These are phyloP conservation scores for Catharus bicknelli DNA, from an alignment of 2,113 vertebrate species.

Conservation along the genomic window DNA sequence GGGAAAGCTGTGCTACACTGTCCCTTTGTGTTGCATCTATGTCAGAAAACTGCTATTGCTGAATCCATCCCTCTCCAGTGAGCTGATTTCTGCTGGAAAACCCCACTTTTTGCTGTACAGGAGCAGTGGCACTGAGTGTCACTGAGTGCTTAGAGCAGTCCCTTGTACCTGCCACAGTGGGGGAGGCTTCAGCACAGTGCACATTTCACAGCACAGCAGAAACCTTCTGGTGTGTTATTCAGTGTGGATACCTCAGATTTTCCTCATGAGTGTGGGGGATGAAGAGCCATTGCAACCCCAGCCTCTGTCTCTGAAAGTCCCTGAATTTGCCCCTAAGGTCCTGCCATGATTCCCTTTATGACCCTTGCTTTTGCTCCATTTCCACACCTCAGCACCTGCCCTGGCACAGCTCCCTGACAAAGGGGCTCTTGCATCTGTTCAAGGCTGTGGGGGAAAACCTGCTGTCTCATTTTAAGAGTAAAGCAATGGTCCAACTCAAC, in stretches of 20 bases:
- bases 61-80: background rate
- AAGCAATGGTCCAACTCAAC: background rate
- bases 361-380: background rate
- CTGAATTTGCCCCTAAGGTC: background rate
- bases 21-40: rapidly evolving
- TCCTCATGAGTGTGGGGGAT: background rate
- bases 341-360: background rate
- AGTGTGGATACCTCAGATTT: background rate
- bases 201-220: background rate
- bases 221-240: background rate
- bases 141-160: background rate
- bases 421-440: background rate
- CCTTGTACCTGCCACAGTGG: background rate
- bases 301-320: background rate
- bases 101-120: background rate
- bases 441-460: background rate
- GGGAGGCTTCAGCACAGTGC: background rate
- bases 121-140: background rate
- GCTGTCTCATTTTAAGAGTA: background rate
- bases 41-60: background rate
- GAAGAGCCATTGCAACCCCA: background rate
- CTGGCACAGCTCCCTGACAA: background rate
- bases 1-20: background rate
- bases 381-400: background rate
- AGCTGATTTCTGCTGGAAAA: background rate